Percentiles rank a stretch among this genome's conserved stretches.
These are phyloP conservation scores for Unio pictorum DNA, from an alignment of 2,888 invertebrate species.

Conservation along the genomic window DNA sequence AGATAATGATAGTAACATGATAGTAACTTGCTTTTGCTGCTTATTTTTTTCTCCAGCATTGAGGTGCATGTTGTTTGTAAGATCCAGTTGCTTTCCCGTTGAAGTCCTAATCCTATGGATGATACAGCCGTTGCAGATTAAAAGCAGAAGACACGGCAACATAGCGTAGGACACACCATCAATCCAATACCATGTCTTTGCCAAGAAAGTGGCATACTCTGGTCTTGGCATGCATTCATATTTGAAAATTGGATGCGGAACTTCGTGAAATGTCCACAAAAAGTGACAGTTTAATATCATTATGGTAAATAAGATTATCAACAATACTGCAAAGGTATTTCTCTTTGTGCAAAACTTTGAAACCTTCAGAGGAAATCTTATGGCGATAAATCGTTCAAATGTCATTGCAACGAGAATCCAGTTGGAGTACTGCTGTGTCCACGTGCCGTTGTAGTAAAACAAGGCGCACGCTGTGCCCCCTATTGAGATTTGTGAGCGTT, in stretches of 20 bases:
- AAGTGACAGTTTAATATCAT: slow-evolving; percentile 41
- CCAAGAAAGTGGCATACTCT: slow-evolving; percentile 36
- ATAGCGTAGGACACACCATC: slow-evolving; percentile 53
- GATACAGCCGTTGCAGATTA: slow-evolving; percentile 52
- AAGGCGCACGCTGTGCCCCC: slow-evolving; percentile 47
- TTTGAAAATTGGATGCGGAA: slow-evolving; percentile 12
- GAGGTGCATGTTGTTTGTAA: slow-evolving; percentile 38
- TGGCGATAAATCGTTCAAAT: slow-evolving; percentile 59
- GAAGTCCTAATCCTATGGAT: slow-evolving; percentile 45
- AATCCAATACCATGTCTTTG: slow-evolving; percentile 54
- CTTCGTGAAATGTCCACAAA: slow-evolving; percentile 38
- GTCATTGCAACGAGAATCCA: slow-evolving; percentile 65
- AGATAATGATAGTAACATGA: slow-evolving; percentile 56
- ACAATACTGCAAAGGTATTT: slow-evolving; percentile 27
- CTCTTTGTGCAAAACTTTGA: slow-evolving; percentile 43
- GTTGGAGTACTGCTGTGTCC: slow-evolving; percentile 52
- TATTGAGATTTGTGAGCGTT: slow-evolving; percentile 36
- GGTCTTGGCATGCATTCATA: slow-evolving; percentile 32
- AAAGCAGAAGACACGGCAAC: slow-evolving; percentile 47
- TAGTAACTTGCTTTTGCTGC: slow-evolving; percentile 55
- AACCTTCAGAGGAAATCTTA: slow-evolving; percentile 60
- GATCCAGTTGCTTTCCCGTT: slow-evolving; percentile 21
- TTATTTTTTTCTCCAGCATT: slow-evolving; percentile 40
- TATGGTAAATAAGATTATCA: slow-evolving; percentile 35
- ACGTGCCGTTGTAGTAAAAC: slow-evolving; percentile 50